These are phyloP conservation scores for Oceanodroma leucorhoa DNA, from an alignment of 2,797 vertebrate genomes.

Conservation along the genomic window DNA sequence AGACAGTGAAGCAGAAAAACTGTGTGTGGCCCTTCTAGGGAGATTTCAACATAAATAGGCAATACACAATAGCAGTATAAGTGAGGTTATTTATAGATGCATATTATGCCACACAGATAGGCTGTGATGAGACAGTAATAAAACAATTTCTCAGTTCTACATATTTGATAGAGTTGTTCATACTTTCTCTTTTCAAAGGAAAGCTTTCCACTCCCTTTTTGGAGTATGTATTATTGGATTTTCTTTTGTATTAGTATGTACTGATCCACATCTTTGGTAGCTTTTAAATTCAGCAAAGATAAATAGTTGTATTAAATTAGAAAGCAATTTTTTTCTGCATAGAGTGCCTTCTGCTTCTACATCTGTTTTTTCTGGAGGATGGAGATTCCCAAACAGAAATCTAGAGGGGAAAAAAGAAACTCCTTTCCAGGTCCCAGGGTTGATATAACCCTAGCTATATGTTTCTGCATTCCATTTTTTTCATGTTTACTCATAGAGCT, in stretches of 20 bases:
- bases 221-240: not conserved
- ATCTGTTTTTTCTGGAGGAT: not conserved
- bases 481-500: not conserved
- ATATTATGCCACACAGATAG: not conserved
- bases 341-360: not conserved
- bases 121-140: not conserved
- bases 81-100: not conserved
- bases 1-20: constrained; percentile 8
- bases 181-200: not conserved
- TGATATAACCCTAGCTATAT: not conserved
- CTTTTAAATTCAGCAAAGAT: not conserved
- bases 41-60: not conserved
- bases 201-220: not conserved
- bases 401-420: not conserved
- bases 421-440: not conserved
- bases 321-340: not conserved
- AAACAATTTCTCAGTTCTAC: not conserved
- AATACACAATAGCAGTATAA: not conserved
- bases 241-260: not conserved
- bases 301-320: not conserved
- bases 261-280: not conserved
- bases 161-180: not conserved
- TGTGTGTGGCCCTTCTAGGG: not conserved
- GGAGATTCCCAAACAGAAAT: not conserved
- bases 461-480: not conserved